Base-by-base conservation (phyloP, 2,888 invertebrate species). In the Unio pictorum region DNA sequence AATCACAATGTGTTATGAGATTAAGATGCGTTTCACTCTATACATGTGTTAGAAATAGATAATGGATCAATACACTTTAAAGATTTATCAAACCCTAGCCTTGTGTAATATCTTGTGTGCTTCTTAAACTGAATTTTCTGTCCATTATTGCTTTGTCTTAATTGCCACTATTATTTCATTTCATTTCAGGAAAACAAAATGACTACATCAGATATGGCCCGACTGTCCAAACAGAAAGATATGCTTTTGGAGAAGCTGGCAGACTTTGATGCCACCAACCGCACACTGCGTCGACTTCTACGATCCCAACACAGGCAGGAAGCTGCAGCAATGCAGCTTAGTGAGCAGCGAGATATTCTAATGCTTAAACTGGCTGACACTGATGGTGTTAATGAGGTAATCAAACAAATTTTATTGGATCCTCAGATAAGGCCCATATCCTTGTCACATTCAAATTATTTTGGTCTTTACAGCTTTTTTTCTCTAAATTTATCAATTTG, bases 181-280 rank as follows among this genome's bases (percentile, higher is more conserved):
- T 28, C 20, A 59, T 58, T 73, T 1, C 71, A 86, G 81, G 88
- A 88, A 64, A 79, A 82, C 67, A 74, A 81, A 28, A 72, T 87
- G 34, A 73, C 85, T 1, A 71, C 83, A 3, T 67, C 80, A 5
- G 87, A 88, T 65, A 79, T 79, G 23, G 75, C 81, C 20, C 81
- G 83, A 64, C 68, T 88, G 18, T 67, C 74, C 45, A 87, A 86
- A 75, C 86, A 87, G 74, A 88, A 86, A 66, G 87, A 88, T 28
- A 72, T 85, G 15, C 77, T 89, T 34, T 62, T 88, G 28, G 85
- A 87, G 68, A 84, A 88, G 65, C 79, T 89, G 66, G 78, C 86
- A 0, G 87, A 87, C 67, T 89, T 89, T 74, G 89, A 89, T 73
- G 80, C 84, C 3, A 84, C 88, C 59, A 89, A 88, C 76, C 81